phyloP scores from a whole-genome alignment of 2,113 vertebrate genomes.

The Sebastes fasciatus region DNA sequence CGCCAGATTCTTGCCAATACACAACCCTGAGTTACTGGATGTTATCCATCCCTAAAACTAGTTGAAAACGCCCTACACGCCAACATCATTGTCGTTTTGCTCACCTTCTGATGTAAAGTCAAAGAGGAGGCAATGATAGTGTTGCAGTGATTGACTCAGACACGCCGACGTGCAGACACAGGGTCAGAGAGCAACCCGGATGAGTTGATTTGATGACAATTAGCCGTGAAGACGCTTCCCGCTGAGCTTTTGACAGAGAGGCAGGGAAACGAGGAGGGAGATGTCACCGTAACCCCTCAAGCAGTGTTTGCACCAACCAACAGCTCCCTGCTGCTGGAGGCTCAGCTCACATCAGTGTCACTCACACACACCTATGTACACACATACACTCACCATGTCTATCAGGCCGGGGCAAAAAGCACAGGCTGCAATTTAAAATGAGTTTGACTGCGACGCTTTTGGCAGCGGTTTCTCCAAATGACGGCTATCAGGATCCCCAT shows the following conservation, averaged over 20 bases:
- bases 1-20: too few relatives aligned
- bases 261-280: constrained; percentile 17
- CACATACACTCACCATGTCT: constrained; percentile 9
- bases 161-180: neutral
- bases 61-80: too few relatives aligned
- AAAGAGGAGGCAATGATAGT: neutral
- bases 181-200: constrained; percentile 39
- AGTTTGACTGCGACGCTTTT: constrained; percentile 29
- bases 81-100: neutral
- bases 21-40: too few relatives aligned
- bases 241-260: constrained; percentile 33
- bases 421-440: constrained; percentile 43
- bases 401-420: constrained; percentile 14
- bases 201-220: constrained; percentile 59
- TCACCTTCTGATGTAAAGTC: constrained; percentile 40
- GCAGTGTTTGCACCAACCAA: constrained; percentile 29
- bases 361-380: constrained; percentile 12
- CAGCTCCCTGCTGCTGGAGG: constrained; percentile 49
- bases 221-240: constrained; percentile 34
- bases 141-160: constrained; percentile 17
- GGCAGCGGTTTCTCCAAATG: constrained; percentile 41
- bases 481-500: constrained; percentile 47
- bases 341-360: constrained; percentile 64
- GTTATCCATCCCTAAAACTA: neutral
- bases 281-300: constrained; percentile 44